phyloP scores from a whole-genome alignment of 2,888 invertebrate genomes.

The Drosophila infuscata region DNA sequence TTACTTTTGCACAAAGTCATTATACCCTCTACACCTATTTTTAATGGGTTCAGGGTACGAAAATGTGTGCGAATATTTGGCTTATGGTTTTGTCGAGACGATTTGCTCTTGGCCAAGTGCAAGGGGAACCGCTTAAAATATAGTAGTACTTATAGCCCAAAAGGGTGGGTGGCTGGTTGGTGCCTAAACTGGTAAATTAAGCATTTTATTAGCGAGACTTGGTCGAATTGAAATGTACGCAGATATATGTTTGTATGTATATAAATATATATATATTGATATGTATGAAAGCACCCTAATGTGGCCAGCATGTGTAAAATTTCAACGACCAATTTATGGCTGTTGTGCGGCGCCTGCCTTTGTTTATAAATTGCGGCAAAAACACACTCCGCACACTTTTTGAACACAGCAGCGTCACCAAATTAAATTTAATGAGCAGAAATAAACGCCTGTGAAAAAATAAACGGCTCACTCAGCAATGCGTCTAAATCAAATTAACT shows the following conservation, averaged over 20 bases:
- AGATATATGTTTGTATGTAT: slow-evolving; percentile 17
- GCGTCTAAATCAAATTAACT: slow-evolving; percentile 73
- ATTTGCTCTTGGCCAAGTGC: slow-evolving; percentile 25
- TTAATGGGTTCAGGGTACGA: slow-evolving; percentile 4
- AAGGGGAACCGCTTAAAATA: slow-evolving; percentile 23
- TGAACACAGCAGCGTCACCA: slow-evolving; percentile 47
- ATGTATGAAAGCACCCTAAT: slow-evolving; percentile 29
- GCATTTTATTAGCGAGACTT: slow-evolving; percentile 73
- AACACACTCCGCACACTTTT: slow-evolving; percentile 2
- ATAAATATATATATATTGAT: slow-evolving; percentile 15
- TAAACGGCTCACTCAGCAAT: slow-evolving; percentile 75
- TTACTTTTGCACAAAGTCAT: neutral
- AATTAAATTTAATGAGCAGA: slow-evolving; percentile 75
- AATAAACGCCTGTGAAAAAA: slow-evolving; percentile 43
- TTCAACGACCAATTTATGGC: slow-evolving; percentile 75
- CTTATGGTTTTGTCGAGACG: slow-evolving; percentile 20
- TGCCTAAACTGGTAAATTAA: slow-evolving; percentile 64
- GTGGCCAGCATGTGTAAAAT: slow-evolving; percentile 72
- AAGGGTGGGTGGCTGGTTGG: slow-evolving; percentile 4
- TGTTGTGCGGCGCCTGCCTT: slow-evolving; percentile 65
- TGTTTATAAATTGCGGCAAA: slow-evolving; percentile 61
- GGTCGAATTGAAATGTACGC: slow-evolving; percentile 42
- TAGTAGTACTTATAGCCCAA: slow-evolving; percentile 16
- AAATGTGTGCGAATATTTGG: slow-evolving; percentile 33
- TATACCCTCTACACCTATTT: neutral